Evolutionary conservation across 2,888 invertebrate genomes (phyloP).

Genomic region (Polia nebulosa): DNA sequence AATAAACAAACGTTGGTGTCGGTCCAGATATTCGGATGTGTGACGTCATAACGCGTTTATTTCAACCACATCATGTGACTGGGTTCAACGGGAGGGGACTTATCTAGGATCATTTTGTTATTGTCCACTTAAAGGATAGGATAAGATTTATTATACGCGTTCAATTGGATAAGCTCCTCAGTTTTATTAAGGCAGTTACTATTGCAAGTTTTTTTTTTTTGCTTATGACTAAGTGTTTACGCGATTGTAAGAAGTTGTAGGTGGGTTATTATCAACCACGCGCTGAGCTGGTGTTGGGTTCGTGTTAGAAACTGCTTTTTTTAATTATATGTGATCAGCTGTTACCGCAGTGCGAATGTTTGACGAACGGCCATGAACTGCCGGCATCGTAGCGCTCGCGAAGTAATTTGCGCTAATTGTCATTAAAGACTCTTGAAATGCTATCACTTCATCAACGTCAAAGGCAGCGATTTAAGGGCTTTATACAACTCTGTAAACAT

Average conservation of each 20-base stretch:
- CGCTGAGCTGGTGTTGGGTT: constrained; percentile 49
- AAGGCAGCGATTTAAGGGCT: constrained; percentile 13
- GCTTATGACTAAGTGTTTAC: constrained; percentile 53
- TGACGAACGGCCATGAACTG: constrained; percentile 57
- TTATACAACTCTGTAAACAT: neutral
- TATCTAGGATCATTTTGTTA: constrained; percentile 67
- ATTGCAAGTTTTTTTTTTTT: constrained; percentile 38
- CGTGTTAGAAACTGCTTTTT: constrained; percentile 47
- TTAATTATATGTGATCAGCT: constrained; percentile 58
- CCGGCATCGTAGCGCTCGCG: constrained; percentile 13
- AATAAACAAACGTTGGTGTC: constrained; percentile 64
- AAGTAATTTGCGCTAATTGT: constrained; percentile 43
- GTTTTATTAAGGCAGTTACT: constrained; percentile 39
- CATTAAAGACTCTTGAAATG: constrained; percentile 35
- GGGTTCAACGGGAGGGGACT: constrained; percentile 56
- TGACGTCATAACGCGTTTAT: constrained; percentile 58
- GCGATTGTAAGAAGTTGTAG: constrained; percentile 41
- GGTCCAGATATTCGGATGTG: constrained; percentile 53
- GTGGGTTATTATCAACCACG: constrained; percentile 65
- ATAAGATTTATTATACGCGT: constrained; percentile 50
- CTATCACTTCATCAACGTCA: constrained; percentile 37
- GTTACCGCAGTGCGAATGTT: constrained; percentile 52
- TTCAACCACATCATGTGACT: constrained; percentile 69
- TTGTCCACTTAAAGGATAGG: constrained; percentile 62
- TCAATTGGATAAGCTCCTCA: constrained; percentile 45